These are phyloP conservation scores for Troides oblongomaculatus DNA, from an alignment of 2,888 invertebrate genomes.

Conservation along the genomic window DNA sequence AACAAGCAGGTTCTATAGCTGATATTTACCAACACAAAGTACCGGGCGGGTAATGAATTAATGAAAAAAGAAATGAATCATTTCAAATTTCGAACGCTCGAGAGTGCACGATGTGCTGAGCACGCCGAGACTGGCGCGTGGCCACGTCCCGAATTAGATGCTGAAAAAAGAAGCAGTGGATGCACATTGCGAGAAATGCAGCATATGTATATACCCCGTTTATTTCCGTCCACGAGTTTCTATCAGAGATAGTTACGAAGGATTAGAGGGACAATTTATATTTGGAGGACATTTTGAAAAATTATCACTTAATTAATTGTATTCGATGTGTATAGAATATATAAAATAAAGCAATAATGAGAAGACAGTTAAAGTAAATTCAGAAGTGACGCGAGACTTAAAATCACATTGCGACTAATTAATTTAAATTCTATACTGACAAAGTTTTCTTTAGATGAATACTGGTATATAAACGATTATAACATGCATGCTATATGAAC, in stretches of 20 bases:
- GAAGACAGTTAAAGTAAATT: no score
- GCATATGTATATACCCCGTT: slow-evolving; percentile 54
- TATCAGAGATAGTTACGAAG: slow-evolving; percentile 38
- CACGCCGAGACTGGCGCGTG: slow-evolving; percentile 71
- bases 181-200: slow-evolving; percentile 75
- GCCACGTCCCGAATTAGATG: slow-evolving; percentile 75
- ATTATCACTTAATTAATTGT: not conserved
- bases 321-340: not conserved
- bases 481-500: no score
- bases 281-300: slow-evolving; percentile 25
- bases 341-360: not conserved
- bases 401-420: no score
- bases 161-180: slow-evolving; percentile 61
- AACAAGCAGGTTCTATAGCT: slow-evolving; percentile 27
- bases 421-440: no score
- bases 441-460: no score
- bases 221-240: slow-evolving; percentile 51
- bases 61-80: slow-evolving; percentile 35
- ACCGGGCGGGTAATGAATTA: slow-evolving; percentile 25
- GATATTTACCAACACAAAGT: slow-evolving; percentile 55
- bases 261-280: slow-evolving; percentile 35
- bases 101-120: slow-evolving; percentile 61
- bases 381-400: no score
- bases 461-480: no score
- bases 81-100: slow-evolving; percentile 40